Evolutionary conservation across 2,113 vertebrate genomes (phyloP).

Genomic region (Cyphomyrus plagiostoma): DNA sequence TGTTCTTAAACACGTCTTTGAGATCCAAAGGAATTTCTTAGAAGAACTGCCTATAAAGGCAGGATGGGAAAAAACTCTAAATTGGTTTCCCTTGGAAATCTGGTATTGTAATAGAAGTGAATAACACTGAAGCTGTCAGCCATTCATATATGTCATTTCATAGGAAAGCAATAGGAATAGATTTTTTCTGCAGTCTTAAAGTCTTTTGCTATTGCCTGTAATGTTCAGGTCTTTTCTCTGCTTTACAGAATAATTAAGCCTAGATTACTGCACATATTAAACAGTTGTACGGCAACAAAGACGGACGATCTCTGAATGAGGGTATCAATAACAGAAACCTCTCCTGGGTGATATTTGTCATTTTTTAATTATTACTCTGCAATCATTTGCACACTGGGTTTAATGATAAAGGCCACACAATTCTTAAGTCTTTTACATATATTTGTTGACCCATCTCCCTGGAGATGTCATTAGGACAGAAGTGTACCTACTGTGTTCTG

Average conservation of each 20-base stretch:
- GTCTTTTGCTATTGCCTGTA: background rate
- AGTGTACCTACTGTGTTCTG: conserved; percentile 20
- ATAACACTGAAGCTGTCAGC: background rate
- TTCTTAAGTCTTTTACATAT: conserved; percentile 19
- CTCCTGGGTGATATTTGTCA: conserved; percentile 9
- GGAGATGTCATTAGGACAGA: conserved; percentile 29
- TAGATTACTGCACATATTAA: conserved; percentile 7
- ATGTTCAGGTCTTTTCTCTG: background rate
- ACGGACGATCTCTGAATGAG: background rate
- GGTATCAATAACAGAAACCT: background rate
- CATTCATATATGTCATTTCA: background rate
- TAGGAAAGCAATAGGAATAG: background rate
- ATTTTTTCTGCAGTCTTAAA: background rate
- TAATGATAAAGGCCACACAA: background rate
- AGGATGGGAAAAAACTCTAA: background rate
- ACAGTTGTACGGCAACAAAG: background rate
- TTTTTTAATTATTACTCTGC: conserved; percentile 12
- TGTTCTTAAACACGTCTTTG: background rate
- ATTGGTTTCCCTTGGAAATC: background rate
- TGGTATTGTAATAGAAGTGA: background rate
- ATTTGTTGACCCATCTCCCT: conserved; percentile 24
- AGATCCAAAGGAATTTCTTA: background rate
- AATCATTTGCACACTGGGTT: background rate
- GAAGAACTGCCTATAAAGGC: background rate
- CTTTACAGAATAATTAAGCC: conserved; percentile 4